Evolutionary conservation across 2,797 vertebrate species (phyloP).

Genomic region (Phyllotis vaccarum): DNA sequence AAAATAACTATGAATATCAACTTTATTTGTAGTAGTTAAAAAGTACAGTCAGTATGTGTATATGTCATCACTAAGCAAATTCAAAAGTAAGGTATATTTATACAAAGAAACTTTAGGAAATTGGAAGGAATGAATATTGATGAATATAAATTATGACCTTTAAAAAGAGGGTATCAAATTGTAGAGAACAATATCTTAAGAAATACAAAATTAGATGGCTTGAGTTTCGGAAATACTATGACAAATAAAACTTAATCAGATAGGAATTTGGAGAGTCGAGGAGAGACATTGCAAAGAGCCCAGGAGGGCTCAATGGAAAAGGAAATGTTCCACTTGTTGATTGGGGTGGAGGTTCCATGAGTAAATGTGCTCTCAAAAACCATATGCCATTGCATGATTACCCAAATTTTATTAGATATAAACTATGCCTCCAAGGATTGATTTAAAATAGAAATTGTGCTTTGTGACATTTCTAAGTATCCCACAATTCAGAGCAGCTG

Average conservation of each 20-base stretch:
- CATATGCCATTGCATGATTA: not conserved
- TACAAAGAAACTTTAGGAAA: not conserved
- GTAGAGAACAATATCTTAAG: not conserved
- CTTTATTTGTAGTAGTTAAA: slow-evolving; percentile 31
- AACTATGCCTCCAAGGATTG: not conserved
- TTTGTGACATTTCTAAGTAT: not conserved
- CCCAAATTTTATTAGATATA: not conserved
- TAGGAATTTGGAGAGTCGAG: not conserved
- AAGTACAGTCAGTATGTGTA: not conserved
- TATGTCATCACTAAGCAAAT: slow-evolving; percentile 1
- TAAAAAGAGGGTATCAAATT: not conserved
- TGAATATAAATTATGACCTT: not conserved
- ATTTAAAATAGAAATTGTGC: not conserved
- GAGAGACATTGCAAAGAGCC: not conserved
- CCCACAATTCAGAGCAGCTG: not conserved
- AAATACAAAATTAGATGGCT: not conserved
- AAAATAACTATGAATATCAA: not conserved
- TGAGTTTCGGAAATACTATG: not conserved
- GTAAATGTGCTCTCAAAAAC: not conserved
- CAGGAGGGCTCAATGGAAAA: not conserved
- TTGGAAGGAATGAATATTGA: not conserved
- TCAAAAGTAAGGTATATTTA: not conserved
- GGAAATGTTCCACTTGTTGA: not conserved
- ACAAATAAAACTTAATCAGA: not conserved
- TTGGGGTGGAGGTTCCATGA: not conserved